Evolutionary conservation across 2,797 vertebrate species (phyloP), one percentile per base, ranked within the genome.

Genomic region (Petrocephalus schoutedeni): DNA sequence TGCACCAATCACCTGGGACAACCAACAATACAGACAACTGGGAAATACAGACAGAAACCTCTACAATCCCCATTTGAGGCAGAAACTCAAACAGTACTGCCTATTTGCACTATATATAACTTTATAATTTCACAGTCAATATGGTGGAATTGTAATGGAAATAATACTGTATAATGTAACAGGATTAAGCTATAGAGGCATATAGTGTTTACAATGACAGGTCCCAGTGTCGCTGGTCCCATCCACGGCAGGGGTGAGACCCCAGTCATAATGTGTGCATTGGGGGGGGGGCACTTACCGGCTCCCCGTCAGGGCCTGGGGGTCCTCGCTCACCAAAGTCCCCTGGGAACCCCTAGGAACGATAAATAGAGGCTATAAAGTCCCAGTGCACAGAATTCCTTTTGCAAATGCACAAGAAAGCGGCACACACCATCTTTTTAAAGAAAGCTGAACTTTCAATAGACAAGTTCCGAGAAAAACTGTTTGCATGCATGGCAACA

Each of bases 291-390:
- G 9, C 86, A 98, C 98, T 97, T 96, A 99, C 98, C 53, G 98
- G 98, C 92, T 98, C 98, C 91, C 98, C 98, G 88, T 99, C 98
- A 32, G 97, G 94, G 92, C 98, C 98, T 8, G 98, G 98, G 91
- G 97, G 97, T 92, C 98, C 98, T 94, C 98, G 95, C 89, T 99
- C 97, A 64, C 98, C 98, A 93, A 98, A 98, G 93, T 99, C 97
- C 91, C 98, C 98, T 87, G 97, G 97, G 96, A 99, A 99, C 21
- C 98, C 98, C 98, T 99, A 90, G 93, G 53, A 89, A 96, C 49
- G 90, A 87, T 95, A 59, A 91, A 87, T 82, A 84, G 87, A 88
- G 36, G 64, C 41, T 71, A 28, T 88, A 23, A 86, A 88, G 84
- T 86, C 51, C 32, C 84, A 77, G 21, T 19, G 36, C 54, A 87